Base-by-base conservation (phyloP, 2,113 vertebrate genomes). In the Otis tarda region DNA sequence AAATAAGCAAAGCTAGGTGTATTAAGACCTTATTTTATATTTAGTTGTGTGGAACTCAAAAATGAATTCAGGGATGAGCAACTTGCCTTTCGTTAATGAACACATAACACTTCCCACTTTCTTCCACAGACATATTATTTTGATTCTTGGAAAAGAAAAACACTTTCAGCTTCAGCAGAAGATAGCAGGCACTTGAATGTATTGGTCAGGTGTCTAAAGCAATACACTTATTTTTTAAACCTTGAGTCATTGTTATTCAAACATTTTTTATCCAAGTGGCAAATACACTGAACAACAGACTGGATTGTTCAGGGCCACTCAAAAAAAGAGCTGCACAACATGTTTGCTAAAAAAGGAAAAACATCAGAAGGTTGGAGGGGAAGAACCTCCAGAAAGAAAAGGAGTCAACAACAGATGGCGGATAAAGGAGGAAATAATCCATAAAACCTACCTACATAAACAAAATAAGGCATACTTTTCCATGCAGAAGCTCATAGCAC, bases 401-500 rank as follows among this genome's bases (percentile, higher is more conserved):
- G 47, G 25, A 94, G 77, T 25, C 64, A 91, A 67, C 74, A 89
- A 87, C 65, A 96, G 88, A 88, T 60, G 75, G 45, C 68, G 93
- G 91, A 76, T 87, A 91, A 78, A 93, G 69, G 27, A 88, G 19
- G 33, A 94, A 95, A 94, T 67, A 93, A 94, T 67, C 31, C 35
- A 37, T 68, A 91, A 92, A 90, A 70, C 22, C 49, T 93, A 83
- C 85, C 77, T 89, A 31, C 39, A 93, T 79, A 89, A 87, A 82
- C 83, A 88, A 96, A 91, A 68, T 14, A 92, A 64, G 74, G 89
- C 83, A 91, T 85, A 71, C 15, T 84, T 96, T 84, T 85, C 73
- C 67, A 94, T 57, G 45, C 60, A 97, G 90, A 89, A 90, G 74
- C 50, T 94, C 56, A 45, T 14, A 64, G 19, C 67, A 91, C 83